phyloP scores from a whole-genome alignment of 2,113 vertebrate species.

The Eudyptes chrysolophus region DNA sequence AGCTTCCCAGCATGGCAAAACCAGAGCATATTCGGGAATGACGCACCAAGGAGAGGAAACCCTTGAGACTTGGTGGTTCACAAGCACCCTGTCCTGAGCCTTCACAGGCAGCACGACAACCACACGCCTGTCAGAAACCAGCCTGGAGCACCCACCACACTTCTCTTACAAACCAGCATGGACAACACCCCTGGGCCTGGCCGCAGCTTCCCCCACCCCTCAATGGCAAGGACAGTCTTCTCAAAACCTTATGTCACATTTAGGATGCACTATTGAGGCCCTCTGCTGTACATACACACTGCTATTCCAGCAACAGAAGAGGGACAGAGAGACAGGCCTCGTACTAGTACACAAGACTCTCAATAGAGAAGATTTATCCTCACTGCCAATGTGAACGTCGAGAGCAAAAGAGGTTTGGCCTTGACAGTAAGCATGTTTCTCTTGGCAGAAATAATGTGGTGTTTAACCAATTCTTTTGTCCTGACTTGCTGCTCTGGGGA shows the following conservation, averaged over 20 bases:
- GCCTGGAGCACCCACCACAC: background rate
- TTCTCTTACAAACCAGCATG: background rate
- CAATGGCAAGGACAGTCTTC: accelerated
- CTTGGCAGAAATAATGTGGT: background rate
- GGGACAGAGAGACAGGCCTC: background rate
- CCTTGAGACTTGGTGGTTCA: background rate
- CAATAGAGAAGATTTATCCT: background rate
- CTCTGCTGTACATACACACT: background rate
- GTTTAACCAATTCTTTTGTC: background rate
- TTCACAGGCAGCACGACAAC: too few species aligned
- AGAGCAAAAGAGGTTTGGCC: background rate
- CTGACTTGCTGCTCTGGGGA: background rate
- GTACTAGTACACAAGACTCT: background rate
- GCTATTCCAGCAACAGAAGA: background rate
- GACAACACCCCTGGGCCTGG: background rate
- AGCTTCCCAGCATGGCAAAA: background rate
- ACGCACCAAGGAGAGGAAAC: background rate
- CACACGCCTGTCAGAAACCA: background rate
- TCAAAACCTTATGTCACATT: background rate
- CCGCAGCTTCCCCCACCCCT: background rate
- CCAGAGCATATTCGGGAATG: accelerated
- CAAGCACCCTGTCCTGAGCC: background rate
- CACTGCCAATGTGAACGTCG: accelerated
- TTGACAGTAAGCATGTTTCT: background rate
- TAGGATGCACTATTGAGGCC: background rate